These are phyloP conservation scores for Heliconius hermathena DNA, from an alignment of 1,140 invertebrate genomes.

Conservation along the genomic window DNA sequence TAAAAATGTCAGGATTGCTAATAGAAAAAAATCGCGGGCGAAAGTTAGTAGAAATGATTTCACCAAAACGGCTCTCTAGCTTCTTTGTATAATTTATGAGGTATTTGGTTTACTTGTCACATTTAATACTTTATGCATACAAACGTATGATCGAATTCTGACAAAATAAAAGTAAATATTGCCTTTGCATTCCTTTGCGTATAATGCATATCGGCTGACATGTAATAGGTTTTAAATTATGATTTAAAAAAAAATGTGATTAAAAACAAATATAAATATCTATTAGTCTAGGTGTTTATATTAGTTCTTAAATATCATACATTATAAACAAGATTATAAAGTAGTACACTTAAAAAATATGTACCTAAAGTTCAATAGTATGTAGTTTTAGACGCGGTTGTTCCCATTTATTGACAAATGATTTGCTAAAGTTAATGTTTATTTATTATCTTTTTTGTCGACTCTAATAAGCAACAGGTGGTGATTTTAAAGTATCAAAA, in stretches of 20 bases:
- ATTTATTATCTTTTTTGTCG: background rate
- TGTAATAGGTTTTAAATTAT: constrained; percentile 10
- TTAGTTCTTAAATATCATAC: background rate
- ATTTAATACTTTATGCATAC: background rate
- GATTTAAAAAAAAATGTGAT: background rate
- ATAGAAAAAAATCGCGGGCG: background rate
- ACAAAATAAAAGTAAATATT: constrained; percentile 24
- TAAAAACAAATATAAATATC: too few relatives aligned
- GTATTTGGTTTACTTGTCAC: background rate
- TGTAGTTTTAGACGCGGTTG: background rate
- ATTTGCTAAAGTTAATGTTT: background rate
- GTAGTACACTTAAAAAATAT: background rate
- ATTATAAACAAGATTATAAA: background rate
- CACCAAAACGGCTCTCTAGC: background rate
- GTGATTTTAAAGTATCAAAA: background rate
- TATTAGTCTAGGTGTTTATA: background rate
- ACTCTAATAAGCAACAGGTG: background rate
- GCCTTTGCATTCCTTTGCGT: constrained; percentile 28
- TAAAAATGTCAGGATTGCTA: background rate
- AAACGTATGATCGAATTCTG: background rate
- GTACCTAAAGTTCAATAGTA: background rate
- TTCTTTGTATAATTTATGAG: constrained; percentile 5
- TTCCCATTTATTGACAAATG: background rate
- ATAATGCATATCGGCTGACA: constrained; percentile 16
- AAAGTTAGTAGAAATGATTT: background rate